Conservation (phyloP, 2,888 invertebrate species). For the Tetragonisca angustula region DNA sequence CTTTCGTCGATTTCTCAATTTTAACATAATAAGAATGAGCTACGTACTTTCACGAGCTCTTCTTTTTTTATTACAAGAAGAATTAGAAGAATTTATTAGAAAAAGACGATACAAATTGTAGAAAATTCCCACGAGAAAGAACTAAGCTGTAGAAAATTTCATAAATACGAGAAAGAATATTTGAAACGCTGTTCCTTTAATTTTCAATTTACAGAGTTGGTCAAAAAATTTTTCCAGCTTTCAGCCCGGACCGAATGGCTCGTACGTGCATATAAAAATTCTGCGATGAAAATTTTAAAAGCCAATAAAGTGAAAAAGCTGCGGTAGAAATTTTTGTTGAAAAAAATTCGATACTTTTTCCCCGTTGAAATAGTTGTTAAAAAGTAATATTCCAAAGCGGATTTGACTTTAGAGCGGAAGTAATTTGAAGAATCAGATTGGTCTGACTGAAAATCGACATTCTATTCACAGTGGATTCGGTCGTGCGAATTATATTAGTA, state of each 20-base stretch:
- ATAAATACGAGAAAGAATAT: too few relatives aligned
- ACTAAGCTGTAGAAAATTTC: too few relatives aligned
- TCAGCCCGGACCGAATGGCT: too few relatives aligned
- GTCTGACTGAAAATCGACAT: neutral
- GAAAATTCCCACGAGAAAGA: neutral
- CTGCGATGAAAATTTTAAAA: neutral
- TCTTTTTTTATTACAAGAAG: neutral
- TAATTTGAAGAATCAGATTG: neutral
- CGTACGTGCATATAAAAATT: neutral
- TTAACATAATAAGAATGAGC: too few relatives aligned
- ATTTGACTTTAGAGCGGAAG: neutral
- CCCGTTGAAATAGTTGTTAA: neutral
- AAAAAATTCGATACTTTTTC: neutral
- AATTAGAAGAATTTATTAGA: neutral
- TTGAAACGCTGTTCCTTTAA: too few relatives aligned
- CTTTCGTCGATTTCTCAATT: neutral
- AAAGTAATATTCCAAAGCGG: neutral
- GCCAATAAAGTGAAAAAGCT: neutral
- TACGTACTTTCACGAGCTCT: neutral
- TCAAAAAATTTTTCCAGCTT: too few relatives aligned
- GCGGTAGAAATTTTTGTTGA: neutral
- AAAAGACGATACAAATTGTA: neutral
- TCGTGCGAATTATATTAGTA: neutral
- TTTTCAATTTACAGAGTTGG: too few relatives aligned
- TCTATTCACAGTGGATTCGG: neutral